Conservation (phyloP, 2,113 vertebrate species). For the Pseudopodoces humilis region DNA sequence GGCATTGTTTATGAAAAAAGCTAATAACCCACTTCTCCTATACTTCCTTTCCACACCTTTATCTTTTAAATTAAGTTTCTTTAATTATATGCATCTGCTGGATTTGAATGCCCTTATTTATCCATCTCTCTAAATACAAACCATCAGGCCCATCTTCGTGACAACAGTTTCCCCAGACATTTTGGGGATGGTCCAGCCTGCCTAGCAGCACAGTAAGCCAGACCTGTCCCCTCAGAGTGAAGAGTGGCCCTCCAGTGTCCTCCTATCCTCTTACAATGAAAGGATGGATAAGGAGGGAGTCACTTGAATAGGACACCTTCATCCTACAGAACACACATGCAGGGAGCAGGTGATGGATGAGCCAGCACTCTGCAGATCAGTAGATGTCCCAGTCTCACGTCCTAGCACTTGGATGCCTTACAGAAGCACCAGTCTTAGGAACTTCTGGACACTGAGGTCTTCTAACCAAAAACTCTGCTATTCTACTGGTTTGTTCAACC, state of each 20-base stretch:
- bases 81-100: not conserved
- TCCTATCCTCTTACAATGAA: not conserved
- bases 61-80: not conserved
- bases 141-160: not conserved
- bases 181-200: not conserved
- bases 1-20: not conserved
- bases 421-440: not conserved
- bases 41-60: not conserved
- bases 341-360: not conserved
- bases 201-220: not conserved
- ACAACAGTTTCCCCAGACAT: not conserved
- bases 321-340: accelerated
- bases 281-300: too few species aligned
- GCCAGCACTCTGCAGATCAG: not conserved
- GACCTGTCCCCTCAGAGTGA: not conserved
- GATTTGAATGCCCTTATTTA: not conserved
- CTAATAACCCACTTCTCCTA: not conserved
- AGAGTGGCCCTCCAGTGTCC: not conserved
- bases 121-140: not conserved
- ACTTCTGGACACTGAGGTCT: not conserved
- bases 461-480: not conserved
- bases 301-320: not conserved
- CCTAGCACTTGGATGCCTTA: not conserved
- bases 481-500: not conserved
- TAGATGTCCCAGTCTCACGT: not conserved